Evolutionary conservation across 92 coral and sea anemone genomes (phyloP), one percentile per base, ranked within the genome.

Genomic region (Epizoanthus illoricatus): DNA sequence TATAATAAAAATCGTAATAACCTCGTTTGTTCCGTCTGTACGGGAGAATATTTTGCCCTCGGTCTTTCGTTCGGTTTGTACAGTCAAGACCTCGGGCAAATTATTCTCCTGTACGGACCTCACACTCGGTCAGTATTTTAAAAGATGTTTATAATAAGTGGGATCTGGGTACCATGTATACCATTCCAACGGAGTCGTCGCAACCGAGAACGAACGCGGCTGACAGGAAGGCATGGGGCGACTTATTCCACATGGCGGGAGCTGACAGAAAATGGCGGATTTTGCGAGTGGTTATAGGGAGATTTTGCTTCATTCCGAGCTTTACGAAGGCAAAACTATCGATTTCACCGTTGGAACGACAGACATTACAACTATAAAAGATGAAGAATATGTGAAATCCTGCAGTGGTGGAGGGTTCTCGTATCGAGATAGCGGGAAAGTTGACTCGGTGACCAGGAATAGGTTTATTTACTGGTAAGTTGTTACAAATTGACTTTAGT

Each of bases 381-480:
- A 90, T 85, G 98, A 90, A 75, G 98, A 92, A 56, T 81, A 82
- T 56, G 71, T 81, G 10, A 93, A 88, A 74, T 92, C 89, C 8
- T 83, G 87, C 24, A 65, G 82, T 5, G 99, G 94, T 4, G 99
- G 99, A 7, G 99, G 99, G 60, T 97, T 84, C 84, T 90, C 93
- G 8, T 97, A 94, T 60, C 90, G 79, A 69, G 97, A 83, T 20
- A 80, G 92, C 49, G 84, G 90, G 24, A 89, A 73, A 69, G 70
- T 90, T 18, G 92, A 91, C 39, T 86, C 97, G 2, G 86, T 90
- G 52, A 90, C 94, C 7, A 81, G 92, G 41, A 97, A 97, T 80
- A 92, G 99, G n/a, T 97, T 91, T 60, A 97, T 97, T 23, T 85
- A 88, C 86, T 97, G 99, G 99, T 97, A 69, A 7, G 10, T 49